Percentiles rank a stretch among this genome's conserved stretches.
Evolutionary conservation across 1,140 invertebrate genomes (phyloP).

Genomic region (Pseudomyrmex cubaensis): DNA sequence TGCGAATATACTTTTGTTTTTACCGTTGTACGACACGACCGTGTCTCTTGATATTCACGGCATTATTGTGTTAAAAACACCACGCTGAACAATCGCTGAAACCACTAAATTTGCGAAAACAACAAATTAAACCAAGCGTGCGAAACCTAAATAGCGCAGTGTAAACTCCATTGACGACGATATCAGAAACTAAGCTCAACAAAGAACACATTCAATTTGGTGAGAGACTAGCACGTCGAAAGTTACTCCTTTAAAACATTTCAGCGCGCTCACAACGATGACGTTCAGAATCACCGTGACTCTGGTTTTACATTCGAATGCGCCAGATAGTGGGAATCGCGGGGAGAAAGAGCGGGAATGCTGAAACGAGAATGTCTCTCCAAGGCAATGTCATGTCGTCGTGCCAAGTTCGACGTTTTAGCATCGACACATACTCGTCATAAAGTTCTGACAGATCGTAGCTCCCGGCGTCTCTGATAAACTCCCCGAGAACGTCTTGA

Average conservation of each 20-base stretch:
- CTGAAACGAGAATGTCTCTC: neutral
- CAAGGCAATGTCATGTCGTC: neutral
- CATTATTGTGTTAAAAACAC: constrained; percentile 4
- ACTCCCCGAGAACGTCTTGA: constrained; percentile 26
- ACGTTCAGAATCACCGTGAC: constrained; percentile 18
- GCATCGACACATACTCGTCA: constrained; percentile 57
- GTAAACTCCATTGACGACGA: constrained; percentile 4
- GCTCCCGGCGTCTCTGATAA: constrained; percentile 48
- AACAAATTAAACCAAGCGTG: constrained; percentile 22
- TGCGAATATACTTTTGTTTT: neutral
- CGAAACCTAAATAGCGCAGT: constrained; percentile 16
- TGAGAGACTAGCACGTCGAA: constrained; percentile 48
- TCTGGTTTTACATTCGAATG: constrained; percentile 54
- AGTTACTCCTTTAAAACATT: constrained; percentile 43
- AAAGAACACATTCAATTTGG: constrained; percentile 58
- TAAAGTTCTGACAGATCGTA: constrained; percentile 62
- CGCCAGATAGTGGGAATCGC: neutral
- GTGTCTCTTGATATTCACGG: too few relatives aligned
- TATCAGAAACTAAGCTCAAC: constrained; percentile 21
- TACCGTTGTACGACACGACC: too few relatives aligned
- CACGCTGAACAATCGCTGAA: neutral
- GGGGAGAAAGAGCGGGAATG: neutral
- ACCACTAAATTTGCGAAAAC: constrained; percentile 3
- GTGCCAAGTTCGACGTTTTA: constrained; percentile 23
- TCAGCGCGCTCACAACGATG: constrained; percentile 3